phyloP scores from a whole-genome alignment of 1,140 invertebrate genomes.

The Gyrodactylus salaris region DNA sequence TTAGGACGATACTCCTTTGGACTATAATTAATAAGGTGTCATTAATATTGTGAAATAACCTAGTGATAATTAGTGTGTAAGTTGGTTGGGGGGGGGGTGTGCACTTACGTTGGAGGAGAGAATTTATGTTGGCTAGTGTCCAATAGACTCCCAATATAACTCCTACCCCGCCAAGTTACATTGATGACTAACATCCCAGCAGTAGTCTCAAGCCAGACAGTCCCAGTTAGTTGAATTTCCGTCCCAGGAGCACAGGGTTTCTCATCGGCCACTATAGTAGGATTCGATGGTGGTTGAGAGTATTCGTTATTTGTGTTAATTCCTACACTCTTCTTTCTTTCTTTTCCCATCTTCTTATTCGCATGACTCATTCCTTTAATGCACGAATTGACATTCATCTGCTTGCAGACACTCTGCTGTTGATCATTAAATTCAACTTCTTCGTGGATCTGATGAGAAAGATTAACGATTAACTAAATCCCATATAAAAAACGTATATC shows the following conservation, averaged over 20 bases:
- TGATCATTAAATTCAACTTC: too few species aligned
- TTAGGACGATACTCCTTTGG: background rate
- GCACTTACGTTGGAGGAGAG: background rate
- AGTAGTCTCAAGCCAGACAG: conserved; percentile 79
- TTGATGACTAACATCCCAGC: conserved; percentile 90
- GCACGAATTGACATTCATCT: too few species aligned
- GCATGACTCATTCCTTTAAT: too few species aligned
- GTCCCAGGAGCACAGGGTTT: conserved; percentile 73
- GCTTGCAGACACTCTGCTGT: too few species aligned
- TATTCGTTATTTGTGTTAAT: too few species aligned
- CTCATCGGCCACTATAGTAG: background rate
- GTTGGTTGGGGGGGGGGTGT: background rate
- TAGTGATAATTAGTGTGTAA: background rate
- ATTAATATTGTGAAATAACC: background rate
- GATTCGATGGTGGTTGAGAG: background rate
- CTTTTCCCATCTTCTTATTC: too few species aligned
- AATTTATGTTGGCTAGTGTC: conserved; percentile 52
- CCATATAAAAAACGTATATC: too few species aligned
- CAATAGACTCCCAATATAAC: conserved; percentile 71
- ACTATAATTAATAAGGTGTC: background rate
- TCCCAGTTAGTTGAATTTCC: conserved; percentile 70
- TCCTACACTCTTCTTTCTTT: background rate
- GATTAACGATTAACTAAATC: too few species aligned
- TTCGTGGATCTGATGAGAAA: too few species aligned
- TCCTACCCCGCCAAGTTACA: conserved; percentile 88